Evolutionary conservation across 2,888 invertebrate species (phyloP).

Genomic region (Trichogramma evanescens): DNA sequence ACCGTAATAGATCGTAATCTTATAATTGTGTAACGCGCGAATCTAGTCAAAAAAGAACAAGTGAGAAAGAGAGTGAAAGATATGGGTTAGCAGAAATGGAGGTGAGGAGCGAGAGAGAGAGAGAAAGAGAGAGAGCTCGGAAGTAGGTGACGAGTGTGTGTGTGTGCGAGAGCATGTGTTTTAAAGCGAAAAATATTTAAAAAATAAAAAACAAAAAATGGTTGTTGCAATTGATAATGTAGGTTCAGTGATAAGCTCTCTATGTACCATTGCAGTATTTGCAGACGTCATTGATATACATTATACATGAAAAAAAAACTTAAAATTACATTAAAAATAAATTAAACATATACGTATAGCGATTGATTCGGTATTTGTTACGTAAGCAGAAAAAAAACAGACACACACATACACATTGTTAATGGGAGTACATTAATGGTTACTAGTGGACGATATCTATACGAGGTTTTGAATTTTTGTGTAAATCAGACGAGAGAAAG

Average conservation of each 20-base stretch:
- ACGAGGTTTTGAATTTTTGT: slow-evolving; percentile 32
- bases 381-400: too few relatives aligned
- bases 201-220: not conserved
- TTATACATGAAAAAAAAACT: slow-evolving; percentile 21
- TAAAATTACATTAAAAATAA: too few relatives aligned
- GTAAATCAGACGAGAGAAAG: slow-evolving; percentile 46
- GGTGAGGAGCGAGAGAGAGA: slow-evolving; percentile 9
- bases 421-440: slow-evolving; percentile 30
- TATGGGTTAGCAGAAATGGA: not conserved
- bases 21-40: not conserved
- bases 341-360: too few relatives aligned
- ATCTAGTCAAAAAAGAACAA: slow-evolving; percentile 13
- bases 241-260: slow-evolving; percentile 7
- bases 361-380: too few relatives aligned
- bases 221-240: slow-evolving; percentile 4
- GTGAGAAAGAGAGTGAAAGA: slow-evolving; percentile 13
- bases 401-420: slow-evolving; percentile 24
- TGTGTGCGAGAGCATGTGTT: slow-evolving; percentile 1
- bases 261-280: slow-evolving; percentile 12
- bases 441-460: slow-evolving; percentile 31
- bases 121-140: slow-evolving; percentile 4
- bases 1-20: too few relatives aligned
- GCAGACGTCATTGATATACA: slow-evolving; percentile 18
- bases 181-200: not conserved
- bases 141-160: not conserved